Evolutionary conservation across 2,113 vertebrate species (phyloP), one percentile per base, ranked within the genome.

Genomic region (Prionailurus bengalensis): DNA sequence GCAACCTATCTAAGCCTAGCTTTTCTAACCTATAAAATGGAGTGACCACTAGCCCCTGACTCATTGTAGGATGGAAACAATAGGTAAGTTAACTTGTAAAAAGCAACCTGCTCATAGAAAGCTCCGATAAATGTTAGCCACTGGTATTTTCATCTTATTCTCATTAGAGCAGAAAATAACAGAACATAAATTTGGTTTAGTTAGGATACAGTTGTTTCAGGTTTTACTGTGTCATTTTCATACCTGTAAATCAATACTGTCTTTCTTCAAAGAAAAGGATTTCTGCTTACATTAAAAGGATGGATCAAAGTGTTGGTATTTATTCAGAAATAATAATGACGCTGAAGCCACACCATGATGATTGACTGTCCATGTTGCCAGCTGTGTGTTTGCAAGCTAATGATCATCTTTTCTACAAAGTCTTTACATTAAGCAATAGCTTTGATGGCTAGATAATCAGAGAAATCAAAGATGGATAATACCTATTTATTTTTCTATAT

Each of bases 321-420:
- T 97, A 76, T 93, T 95, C 23, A 89, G 76, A 91, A 96, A 96
- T 94, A 97, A 93, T 95, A 91, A 85, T 27, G 66, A 76, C 12
- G 11, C 23, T 48, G 61, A 96, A 92, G 76, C 33, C 70, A 45
- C 39, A 82, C 6, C n/a, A 7, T 25, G 21, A 51, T 65, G 66
- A 92, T 9, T 61, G 79, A 53, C 31, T 66, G 78, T 91, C 81
- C 33, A 9, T 31, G 55, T 68, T 89, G 51, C 71, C 66, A 84
- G 76, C 63, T 86, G 33, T 61, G 81, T 76, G 48, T 66, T 88
- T 87, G n/a, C 51, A 86, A 86, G 45, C 63, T 97, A 91, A 95
- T 91, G 89, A 81, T 45, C 33, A 31, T 66, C 39, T 94, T 94
- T 95, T 36, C 51, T 13, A 58, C 81, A 42, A 89, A 96, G 78